phyloP scores from a whole-genome alignment of 2,888 invertebrate species.

The Eilema caniola region DNA sequence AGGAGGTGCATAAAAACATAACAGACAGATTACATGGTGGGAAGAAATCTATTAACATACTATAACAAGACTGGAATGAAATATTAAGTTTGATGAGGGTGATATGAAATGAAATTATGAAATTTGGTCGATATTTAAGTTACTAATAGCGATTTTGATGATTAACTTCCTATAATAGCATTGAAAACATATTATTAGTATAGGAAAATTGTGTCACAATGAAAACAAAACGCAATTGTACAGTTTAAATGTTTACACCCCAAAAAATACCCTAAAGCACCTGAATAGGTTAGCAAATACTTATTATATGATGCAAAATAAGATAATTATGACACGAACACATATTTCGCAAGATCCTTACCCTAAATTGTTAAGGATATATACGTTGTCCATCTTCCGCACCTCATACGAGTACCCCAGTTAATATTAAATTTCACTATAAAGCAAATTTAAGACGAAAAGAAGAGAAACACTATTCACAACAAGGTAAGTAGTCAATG shows the following conservation, averaged over 20 bases:
- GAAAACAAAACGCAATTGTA: not conserved
- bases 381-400: constrained; percentile 73
- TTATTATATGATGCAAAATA: constrained; percentile 33
- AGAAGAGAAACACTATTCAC: constrained; percentile 32
- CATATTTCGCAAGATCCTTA: constrained; percentile 54
- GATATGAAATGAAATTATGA: not conserved
- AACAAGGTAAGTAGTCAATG: constrained; percentile 33
- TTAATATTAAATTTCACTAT: not conserved
- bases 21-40: not conserved
- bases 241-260: not conserved
- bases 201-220: not conserved
- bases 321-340: constrained; percentile 23
- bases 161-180: not conserved
- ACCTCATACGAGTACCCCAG: constrained; percentile 35
- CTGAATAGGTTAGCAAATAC: constrained; percentile 18
- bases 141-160: not conserved
- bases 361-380: constrained; percentile 78
- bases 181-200: not conserved
- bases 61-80: not conserved
- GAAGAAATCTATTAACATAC: not conserved
- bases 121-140: not conserved
- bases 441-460: constrained; percentile 17
- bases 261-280: not conserved
- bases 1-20: too few relatives aligned
- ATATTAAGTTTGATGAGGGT: not conserved